phyloP scores from a whole-genome alignment of 2,888 invertebrate species.

The Dynastes tityus region DNA sequence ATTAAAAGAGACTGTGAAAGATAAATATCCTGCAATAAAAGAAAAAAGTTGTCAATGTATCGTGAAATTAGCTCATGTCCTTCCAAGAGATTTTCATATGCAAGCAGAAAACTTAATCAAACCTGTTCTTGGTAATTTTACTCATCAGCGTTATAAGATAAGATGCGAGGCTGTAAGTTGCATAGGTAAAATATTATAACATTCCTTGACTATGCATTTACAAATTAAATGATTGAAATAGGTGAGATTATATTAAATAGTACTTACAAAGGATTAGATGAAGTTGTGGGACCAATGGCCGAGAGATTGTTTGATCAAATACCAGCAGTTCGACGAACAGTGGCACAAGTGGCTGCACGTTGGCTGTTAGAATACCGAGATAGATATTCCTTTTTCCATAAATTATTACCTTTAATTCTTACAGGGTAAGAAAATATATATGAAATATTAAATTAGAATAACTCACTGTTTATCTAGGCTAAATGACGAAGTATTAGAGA shows the following conservation, averaged over 20 bases:
- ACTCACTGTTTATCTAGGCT: constrained; percentile 71
- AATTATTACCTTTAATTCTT: constrained; percentile 87
- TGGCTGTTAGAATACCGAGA: constrained; percentile 87
- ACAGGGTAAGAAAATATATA: constrained; percentile 76
- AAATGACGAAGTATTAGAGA: constrained; percentile 85
- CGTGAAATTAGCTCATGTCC: constrained; percentile 75
- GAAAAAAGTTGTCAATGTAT: constrained; percentile 84
- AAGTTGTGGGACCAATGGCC: constrained; percentile 85
- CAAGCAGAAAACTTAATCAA: constrained; percentile 83
- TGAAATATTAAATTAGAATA: constrained; percentile 24
- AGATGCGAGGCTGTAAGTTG: constrained; percentile 83
- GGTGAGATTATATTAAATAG: constrained; percentile 77
- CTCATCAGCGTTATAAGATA: constrained; percentile 89
- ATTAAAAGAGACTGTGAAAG: constrained; percentile 80
- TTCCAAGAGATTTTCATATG: constrained; percentile 82
- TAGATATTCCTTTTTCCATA: constrained; percentile 91
- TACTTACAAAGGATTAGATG: constrained; percentile 71
- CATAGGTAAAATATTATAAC: constrained; percentile 73
- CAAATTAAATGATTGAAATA: constrained; percentile 56
- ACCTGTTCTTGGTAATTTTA: constrained; percentile 81
- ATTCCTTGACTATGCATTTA: neutral
- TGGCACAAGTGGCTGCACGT: constrained; percentile 82
- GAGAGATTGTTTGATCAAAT: constrained; percentile 91
- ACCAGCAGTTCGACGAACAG: constrained; percentile 83
- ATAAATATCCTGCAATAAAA: constrained; percentile 87